Evolutionary conservation across 2,113 vertebrate genomes (phyloP).

Genomic region (Phocoena phocoena): DNA sequence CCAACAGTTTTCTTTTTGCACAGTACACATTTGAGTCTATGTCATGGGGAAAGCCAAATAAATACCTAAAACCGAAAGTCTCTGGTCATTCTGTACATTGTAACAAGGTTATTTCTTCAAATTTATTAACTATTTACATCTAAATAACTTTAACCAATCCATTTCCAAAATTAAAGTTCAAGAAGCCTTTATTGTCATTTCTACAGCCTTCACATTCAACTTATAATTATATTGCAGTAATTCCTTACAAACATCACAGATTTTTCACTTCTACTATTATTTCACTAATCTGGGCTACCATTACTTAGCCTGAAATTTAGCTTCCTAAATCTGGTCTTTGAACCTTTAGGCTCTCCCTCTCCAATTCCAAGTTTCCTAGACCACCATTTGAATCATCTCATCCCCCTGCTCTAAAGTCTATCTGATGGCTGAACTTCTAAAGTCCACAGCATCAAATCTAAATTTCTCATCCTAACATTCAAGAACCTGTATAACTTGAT

Average conservation of each 20-base stretch:
- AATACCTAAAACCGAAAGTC: constrained; percentile 29
- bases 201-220: background rate
- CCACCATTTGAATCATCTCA: background rate
- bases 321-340: background rate
- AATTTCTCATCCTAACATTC: constrained; percentile 38
- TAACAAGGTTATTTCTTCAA: background rate
- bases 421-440: background rate
- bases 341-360: background rate
- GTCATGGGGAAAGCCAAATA: constrained; percentile 15
- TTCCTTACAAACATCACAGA: background rate
- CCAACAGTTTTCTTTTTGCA: background rate
- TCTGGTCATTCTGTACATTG: background rate
- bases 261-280: background rate
- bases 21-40: background rate
- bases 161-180: constrained; percentile 33
- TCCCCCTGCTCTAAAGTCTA: background rate
- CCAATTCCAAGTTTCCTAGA: background rate
- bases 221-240: background rate
- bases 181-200: background rate
- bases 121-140: background rate
- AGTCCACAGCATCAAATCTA: background rate
- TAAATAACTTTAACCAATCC: background rate
- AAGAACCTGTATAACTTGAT: background rate
- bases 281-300: background rate
- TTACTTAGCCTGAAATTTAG: background rate